Base-by-base conservation (phyloP, 2,888 invertebrate species). In the Leuctra nigra region DNA sequence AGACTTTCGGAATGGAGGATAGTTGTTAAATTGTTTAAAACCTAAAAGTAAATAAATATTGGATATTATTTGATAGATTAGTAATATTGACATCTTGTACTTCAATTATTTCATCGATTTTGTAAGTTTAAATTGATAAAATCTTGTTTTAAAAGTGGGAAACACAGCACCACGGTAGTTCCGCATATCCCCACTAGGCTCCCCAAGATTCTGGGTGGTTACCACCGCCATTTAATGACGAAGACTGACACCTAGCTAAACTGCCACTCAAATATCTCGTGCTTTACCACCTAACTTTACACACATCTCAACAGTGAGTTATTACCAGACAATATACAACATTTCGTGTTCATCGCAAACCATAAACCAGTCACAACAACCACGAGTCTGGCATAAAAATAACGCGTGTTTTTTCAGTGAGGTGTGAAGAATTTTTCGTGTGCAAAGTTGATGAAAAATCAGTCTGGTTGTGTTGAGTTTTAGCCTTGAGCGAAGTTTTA, bases 221-320 rank as follows among this genome's bases (percentile, higher is more conserved):
- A 29, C 44, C 20, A 20, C 44, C 44, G 44, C 44, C 44, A 44
- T 44, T 44, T 16, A 44, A 44, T 20, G 44, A 61, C 59, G 63
- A 62, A 61, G 62, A 63, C 60, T 62, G 62, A 62, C 62, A 62
- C 60, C 63, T 63, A 60, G 58, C 53, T 53, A 52, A 58, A 54
- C 63, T 61, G 63, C 61, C 63, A 63, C 55, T 61, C 61, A 61
- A 61, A 57, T 60, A 56, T 59, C 57, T 55, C 55, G 58, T 57
- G 57, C 60, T 59, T 61, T 56, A 56, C 47, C 29, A 7, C 11
- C 29, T 29, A 29, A 29, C 29, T 29, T 29, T 29, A 29, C 29
- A 11, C 29, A 29, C 6, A n/a, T 7, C 29, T 11, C 7, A 29
- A 29, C 6, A 29, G 7, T 11, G 6, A 29, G 6, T 29, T n/a